Base-by-base conservation (phyloP, 2,888 invertebrate species). In the Polylopha cassiicola region DNA sequence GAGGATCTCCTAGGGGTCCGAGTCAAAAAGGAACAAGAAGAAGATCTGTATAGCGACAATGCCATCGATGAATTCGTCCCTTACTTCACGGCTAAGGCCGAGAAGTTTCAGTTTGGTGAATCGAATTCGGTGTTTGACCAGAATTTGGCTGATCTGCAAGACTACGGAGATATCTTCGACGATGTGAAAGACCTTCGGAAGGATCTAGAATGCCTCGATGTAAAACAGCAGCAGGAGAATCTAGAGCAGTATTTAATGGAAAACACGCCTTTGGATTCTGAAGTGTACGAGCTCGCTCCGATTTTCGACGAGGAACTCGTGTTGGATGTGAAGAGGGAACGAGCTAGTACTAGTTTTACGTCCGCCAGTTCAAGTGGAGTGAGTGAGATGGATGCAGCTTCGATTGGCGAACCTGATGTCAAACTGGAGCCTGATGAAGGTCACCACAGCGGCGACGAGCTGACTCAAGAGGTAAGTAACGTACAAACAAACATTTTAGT, bases 61-160 rank as follows among this genome's bases (percentile, higher is more conserved):
- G 84, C 84, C 0, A 79, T 81, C 18, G 85, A 73, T 33, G 70
- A 86, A 13, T 85, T 71, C 45, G 77, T 81, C 11, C 78, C 84
- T 1, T 85, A 78, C 34, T 86, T 84, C 54, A 55, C 64, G 3
- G 61, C 65, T 4, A 80, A 78, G 50, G 46, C 70, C 0, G 81
- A 78, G 44, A 74, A 70, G 37, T 57, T 71, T 48, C 74, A 73
- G 44, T 65, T 53, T 51, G 86, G 58, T 18, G 86, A 68, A 51
- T 53, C 70, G 0, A 64, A 75, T 39, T 87, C 88, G 0, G 86
- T 89, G 1, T 79, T 81, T 53, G 85, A 87, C 28, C 88, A 89
- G 49, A 89, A 89, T 50, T 54, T 89, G 46, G 88, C 88, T 0
- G 89, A 89, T 62, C 58, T 89, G 6, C 76, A 79, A 44, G 89